These are phyloP conservation scores for Scaptomyza pallida DNA, from an alignment of 1,140 invertebrate genomes.

Conservation along the genomic window DNA sequence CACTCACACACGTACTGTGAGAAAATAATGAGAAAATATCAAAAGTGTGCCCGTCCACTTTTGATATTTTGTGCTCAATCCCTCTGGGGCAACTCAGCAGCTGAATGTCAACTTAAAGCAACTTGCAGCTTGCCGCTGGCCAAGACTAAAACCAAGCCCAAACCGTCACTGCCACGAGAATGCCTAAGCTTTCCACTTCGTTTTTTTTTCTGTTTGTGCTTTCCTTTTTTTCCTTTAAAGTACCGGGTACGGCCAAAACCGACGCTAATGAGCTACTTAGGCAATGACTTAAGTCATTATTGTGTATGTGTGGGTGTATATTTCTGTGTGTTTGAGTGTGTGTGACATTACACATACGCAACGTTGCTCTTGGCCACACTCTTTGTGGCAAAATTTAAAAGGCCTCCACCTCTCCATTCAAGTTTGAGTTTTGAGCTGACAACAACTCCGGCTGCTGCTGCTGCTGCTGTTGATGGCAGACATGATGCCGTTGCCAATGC, in stretches of 20 bases:
- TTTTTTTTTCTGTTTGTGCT: conserved; percentile 9
- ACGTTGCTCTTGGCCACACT: conserved; percentile 35
- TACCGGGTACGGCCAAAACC: conserved; percentile 37
- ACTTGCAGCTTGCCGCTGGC: conserved; percentile 57
- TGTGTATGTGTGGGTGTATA: conserved; percentile 46
- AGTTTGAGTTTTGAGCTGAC: conserved; percentile 17
- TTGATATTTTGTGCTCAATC: conserved; percentile 37
- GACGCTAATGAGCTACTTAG: conserved; percentile 82
- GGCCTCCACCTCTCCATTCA: neutral
- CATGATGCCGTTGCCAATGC: neutral
- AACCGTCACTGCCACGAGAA: neutral
- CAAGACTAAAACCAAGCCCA: conserved; percentile 21
- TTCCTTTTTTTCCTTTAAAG: conserved; percentile 62
- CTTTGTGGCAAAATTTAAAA: conserved; percentile 14
- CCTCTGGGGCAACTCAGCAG: conserved; percentile 22
- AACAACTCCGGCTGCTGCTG: conserved; percentile 2
- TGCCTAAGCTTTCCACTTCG: conserved; percentile 3
- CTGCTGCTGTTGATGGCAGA: conserved; percentile 2
- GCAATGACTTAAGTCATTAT: conserved; percentile 78
- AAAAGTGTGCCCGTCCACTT: conserved; percentile 68
- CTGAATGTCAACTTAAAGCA: conserved; percentile 80
- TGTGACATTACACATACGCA: conserved; percentile 73
- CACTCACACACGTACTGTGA: conserved; percentile 53
- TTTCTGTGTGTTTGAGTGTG: conserved; percentile 44
- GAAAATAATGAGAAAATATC: conserved; percentile 80